Conservation (phyloP, 2,113 vertebrate genomes). For the Gymnorhina tibicen region DNA sequence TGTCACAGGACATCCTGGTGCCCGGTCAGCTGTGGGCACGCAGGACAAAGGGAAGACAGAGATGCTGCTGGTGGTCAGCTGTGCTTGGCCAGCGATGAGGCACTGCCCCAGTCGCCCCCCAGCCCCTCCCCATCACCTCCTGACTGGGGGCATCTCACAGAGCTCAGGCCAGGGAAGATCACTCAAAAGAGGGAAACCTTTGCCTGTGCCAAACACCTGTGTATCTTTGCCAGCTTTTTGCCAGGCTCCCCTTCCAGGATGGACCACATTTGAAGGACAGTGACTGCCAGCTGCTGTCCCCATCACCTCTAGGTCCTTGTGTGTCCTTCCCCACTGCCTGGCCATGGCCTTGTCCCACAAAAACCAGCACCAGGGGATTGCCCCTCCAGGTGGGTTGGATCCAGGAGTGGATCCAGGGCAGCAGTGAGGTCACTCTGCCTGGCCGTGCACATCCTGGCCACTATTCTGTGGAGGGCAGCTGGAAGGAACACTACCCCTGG, state of each 20-base stretch:
- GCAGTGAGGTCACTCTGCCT: not conserved
- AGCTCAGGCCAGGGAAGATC: not conserved
- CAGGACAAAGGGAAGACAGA: not conserved
- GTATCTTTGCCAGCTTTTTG: not conserved
- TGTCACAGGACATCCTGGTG: not conserved
- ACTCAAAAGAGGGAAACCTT: not conserved
- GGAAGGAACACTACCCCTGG: not conserved
- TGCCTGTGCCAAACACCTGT: not conserved
- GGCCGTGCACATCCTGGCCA: not conserved
- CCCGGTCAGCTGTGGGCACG: fast-evolving
- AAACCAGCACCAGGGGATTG: not conserved
- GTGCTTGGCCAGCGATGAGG: not conserved
- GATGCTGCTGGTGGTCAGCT: not conserved
- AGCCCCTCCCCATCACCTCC: not conserved
- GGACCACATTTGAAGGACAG: not conserved
- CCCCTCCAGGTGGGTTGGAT: fast-evolving
- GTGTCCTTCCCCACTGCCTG: not conserved
- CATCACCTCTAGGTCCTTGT: not conserved
- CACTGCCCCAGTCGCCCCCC: not conserved
- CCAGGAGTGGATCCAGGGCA: not conserved
- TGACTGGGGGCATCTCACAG: not conserved
- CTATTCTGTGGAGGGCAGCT: not conserved
- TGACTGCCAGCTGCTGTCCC: not conserved
- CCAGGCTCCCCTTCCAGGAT: not conserved
- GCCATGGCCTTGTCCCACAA: not conserved